phyloP scores from a whole-genome alignment of 2,888 invertebrate genomes.

The Nyleta sp. region DNA sequence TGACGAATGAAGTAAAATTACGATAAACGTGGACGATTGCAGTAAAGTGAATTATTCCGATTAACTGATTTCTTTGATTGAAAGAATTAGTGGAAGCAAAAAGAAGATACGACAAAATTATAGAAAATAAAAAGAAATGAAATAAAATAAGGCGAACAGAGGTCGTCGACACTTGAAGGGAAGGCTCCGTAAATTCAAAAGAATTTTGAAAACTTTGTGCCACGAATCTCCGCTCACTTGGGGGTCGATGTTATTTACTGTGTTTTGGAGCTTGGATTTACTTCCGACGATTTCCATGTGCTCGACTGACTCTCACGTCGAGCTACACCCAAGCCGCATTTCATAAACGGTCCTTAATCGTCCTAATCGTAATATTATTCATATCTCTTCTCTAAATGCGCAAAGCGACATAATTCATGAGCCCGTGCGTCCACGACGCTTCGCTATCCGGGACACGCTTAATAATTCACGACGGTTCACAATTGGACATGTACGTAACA shows the following conservation, averaged over 20 bases:
- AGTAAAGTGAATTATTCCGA: no score
- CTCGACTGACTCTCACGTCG: constrained; percentile 41
- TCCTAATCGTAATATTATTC: constrained; percentile 65
- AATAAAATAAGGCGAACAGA: constrained; percentile 12
- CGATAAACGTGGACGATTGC: no score
- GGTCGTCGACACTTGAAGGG: constrained; percentile 57
- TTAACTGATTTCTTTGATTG: no score
- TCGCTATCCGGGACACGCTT: constrained; percentile 34
- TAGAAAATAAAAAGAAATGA: constrained; percentile 2
- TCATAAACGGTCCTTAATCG: constrained; percentile 61
- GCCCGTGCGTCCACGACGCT: constrained; percentile 39
- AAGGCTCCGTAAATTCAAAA: constrained; percentile 44
- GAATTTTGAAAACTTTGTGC: constrained; percentile 56
- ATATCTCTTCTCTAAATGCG: constrained; percentile 60
- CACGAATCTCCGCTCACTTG: constrained; percentile 54
- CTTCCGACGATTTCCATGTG: constrained; percentile 60
- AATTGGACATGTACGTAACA: constrained; percentile 55
- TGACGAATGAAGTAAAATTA: no score
- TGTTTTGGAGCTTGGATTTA: constrained; percentile 50
- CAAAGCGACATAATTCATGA: constrained; percentile 55
- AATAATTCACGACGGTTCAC: constrained; percentile 52
- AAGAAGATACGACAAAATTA: constrained; percentile 19
- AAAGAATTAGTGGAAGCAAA: constrained; percentile 8
- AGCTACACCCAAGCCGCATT: constrained; percentile 49
- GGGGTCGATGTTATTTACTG: constrained; percentile 61